These are phyloP conservation scores for Cyclopterus lumpus DNA, from an alignment of 2,797 vertebrate genomes.

Conservation along the genomic window DNA sequence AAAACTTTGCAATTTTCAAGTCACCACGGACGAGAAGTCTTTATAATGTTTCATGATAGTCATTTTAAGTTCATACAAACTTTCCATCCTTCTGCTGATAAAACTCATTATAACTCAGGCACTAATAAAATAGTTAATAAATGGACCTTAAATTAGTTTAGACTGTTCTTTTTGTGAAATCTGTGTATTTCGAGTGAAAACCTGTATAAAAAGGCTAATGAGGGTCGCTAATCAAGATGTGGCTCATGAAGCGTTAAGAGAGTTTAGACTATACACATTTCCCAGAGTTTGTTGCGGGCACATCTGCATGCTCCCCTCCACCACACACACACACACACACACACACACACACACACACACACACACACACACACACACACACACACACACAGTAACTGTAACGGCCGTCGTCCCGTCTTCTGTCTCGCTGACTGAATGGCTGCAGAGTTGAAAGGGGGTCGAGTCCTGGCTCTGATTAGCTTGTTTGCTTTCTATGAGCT, in stretches of 20 bases:
- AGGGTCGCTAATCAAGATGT: slow-evolving; percentile 27
- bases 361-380: not conserved
- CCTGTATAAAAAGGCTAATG: slow-evolving; percentile 17
- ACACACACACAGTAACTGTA: slow-evolving; percentile 34
- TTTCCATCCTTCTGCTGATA: not conserved
- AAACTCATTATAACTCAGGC: not conserved
- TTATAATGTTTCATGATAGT: not conserved
- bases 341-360: slow-evolving; percentile 15
- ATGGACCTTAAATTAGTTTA: slow-evolving; percentile 1
- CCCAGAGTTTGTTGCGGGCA: slow-evolving; percentile 58
- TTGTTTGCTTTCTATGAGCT: slow-evolving; percentile 83
- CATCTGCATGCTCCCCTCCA: slow-evolving; percentile 56
- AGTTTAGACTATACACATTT: slow-evolving; percentile 46
- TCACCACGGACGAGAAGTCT: not conserved
- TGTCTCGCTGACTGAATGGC: slow-evolving; percentile 41
- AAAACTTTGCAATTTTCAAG: not conserved
- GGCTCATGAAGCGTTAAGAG: slow-evolving; percentile 45
- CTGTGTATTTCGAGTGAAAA: not conserved
- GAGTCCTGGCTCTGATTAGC: slow-evolving; percentile 81
- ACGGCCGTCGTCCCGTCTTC: slow-evolving; percentile 21
- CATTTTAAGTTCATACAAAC: not conserved
- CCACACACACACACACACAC: slow-evolving; percentile 10
- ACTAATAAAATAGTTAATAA: not conserved
- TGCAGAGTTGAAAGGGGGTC: slow-evolving; percentile 66
- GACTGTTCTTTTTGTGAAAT: slow-evolving; percentile 1